Evolutionary conservation across 2,888 invertebrate genomes (phyloP), one percentile per base, ranked within the genome.

Genomic region (Acrocyrtus sp.): DNA sequence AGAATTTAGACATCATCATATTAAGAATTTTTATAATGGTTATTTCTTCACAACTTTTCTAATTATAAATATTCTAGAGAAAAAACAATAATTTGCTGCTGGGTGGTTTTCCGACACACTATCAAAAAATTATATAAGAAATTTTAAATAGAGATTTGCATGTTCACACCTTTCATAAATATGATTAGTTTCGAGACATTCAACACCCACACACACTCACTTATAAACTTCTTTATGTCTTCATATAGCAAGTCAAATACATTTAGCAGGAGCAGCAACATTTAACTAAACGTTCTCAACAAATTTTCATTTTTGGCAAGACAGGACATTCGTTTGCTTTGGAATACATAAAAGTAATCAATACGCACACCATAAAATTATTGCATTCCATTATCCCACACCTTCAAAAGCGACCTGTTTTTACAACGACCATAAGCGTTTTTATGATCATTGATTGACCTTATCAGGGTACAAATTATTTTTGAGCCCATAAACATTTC

Each of bases 81-180:
- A 50, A 21, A 62, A 45, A 6, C 19, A 56, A 10, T n/a, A 22
- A 21, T 19, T 34, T 22, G 34, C 39, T 17, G 26, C 39, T 48
- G 17, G 51, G 41, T 51, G 50, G 48, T 60, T 50, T 39, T 27
- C 19, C 51, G 51, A 24, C 62, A 60, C 53, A 47, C 51, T 62
- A n/a, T n/a, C n/a, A n/a, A 60, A 51, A 61, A 62, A 34, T 50
- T 51, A 50, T 34, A 22, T 50, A 51, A 26, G 27, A 21, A 4
- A 62, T 43, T 15, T n/a, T n/a, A n/a, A n/a, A n/a, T n/a, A n/a
- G n/a, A n/a, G n/a, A n/a, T n/a, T n/a, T n/a, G n/a, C n/a, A n/a
- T n/a, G n/a, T n/a, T n/a, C n/a, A n/a, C n/a, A n/a, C n/a, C n/a
- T n/a, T n/a, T n/a, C n/a, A n/a, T n/a, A n/a, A n/a, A n/a, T n/a